Evolutionary conservation across 53 echinoderm and acorn worm genomes (phyloP).

Genomic region (Luidia sarsii): DNA sequence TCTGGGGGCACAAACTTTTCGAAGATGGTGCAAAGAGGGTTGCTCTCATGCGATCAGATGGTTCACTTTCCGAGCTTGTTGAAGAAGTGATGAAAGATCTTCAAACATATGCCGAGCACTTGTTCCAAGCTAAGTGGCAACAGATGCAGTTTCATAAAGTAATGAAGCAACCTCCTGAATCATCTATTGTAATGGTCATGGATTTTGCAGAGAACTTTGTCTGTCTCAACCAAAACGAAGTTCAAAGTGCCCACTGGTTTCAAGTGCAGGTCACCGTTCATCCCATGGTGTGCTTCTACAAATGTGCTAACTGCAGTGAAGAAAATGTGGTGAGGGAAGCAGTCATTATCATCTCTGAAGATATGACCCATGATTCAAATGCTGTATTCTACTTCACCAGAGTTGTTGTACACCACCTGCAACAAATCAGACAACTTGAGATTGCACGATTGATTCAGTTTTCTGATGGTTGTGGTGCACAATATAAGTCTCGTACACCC

Average conservation of each 20-base stretch:
- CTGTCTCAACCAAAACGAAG: slow-evolving; percentile 45
- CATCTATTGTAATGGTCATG: slow-evolving; percentile 50
- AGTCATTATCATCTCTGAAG: slow-evolving; percentile 56
- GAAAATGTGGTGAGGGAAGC: slow-evolving; percentile 37
- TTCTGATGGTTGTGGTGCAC: slow-evolving; percentile 64
- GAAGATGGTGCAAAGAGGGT: slow-evolving; percentile 29
- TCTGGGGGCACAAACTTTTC: slow-evolving; percentile 29
- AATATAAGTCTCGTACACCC: slow-evolving; percentile 71
- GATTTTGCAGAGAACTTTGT: slow-evolving; percentile 72
- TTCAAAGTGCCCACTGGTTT: slow-evolving; percentile 60
- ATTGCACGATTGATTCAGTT: slow-evolving; percentile 38
- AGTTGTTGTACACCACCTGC: slow-evolving; percentile 27
- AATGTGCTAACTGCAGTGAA: slow-evolving; percentile 25
- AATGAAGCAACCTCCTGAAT: slow-evolving; percentile 42
- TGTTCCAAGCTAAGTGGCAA: slow-evolving; percentile 54
- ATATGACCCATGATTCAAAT: slow-evolving; percentile 60
- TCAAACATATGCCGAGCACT: slow-evolving; percentile 11
- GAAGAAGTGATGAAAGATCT: slow-evolving; percentile 21
- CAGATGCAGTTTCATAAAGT: slow-evolving; percentile 11
- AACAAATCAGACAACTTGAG: not conserved
- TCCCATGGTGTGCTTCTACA: slow-evolving; percentile 63
- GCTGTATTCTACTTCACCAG: slow-evolving; percentile 58
- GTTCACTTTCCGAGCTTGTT: slow-evolving; percentile 14
- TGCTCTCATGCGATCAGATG: not conserved
- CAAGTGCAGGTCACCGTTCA: slow-evolving; percentile 57